Base-by-base conservation (phyloP, 2,113 vertebrate species). In the Lonchura striata region DNA sequence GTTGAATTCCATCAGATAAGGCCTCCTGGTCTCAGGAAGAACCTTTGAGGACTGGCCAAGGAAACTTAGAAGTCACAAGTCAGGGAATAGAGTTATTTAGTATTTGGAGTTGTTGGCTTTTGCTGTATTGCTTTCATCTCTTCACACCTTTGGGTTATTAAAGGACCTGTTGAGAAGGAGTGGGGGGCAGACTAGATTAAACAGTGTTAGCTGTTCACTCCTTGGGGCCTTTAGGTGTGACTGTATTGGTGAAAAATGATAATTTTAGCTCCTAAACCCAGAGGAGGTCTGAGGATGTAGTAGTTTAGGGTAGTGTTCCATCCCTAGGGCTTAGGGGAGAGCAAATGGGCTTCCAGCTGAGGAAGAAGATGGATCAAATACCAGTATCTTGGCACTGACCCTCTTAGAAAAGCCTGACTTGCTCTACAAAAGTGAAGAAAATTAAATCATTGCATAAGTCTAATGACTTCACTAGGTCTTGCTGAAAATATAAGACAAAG, bases 1-100 rank as follows among this genome's bases (percentile, higher is more conserved):
- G 79, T 69, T 95, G 85, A 90, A 95, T 94, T 94, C 85, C 79
- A 97, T 94, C 92, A 86, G 96, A 94, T 92, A 94, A 96, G 90
- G 46, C 25, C 63, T 85, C 46, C 82, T 88, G 88, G 71, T 92
- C 75, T 94, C 92, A 88, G 79, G 27, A 66, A 95, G 75, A 94
- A 47, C 59, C 85, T 96, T 96, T 97, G 94, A 96, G 85, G 75
- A 33, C 50, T 70, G 37, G 88, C 96, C 94, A 96, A 92, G 92
- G 46, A 86, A 90, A 90, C 68, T 72, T 54, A 88, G 68, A 84
- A 88, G 82, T 93, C 85, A 72, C 79, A 54, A 82, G 65, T 59
- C 22, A 28, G 57, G 69, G 91, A 90, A 81, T 21, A 78, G 78
- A 54, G 49, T 87, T 91, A 78, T 94, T 88, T 69, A 39, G 53